Evolutionary conservation across 2,113 vertebrate genomes (phyloP), one percentile per base, ranked within the genome.

Genomic region (Calonectris borealis): DNA sequence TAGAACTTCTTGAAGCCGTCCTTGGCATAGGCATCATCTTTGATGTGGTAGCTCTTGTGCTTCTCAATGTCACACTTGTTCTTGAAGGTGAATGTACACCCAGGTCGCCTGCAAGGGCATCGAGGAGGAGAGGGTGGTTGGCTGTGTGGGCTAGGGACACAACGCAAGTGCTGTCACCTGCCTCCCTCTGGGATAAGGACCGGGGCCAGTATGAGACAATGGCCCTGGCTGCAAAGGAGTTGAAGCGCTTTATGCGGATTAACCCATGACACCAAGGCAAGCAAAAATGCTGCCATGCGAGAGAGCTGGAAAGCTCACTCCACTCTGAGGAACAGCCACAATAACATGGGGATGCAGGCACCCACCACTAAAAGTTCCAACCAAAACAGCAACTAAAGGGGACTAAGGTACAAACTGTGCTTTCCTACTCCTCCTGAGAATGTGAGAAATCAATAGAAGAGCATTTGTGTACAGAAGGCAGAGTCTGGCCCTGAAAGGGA

Each of bases 31-130:
- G 99, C 99, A 26, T 99, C 99, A 6, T 99, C 99, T 98, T 99
- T 99, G 98, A 99, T 99, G 98, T 99, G 99, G 98, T 99, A 99
- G 98, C 99, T 99, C 98, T 99, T 99, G 99, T 99, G 99, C 99
- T 99, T 99, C 98, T 99, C 99, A 36, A 99, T 99, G 98, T 99
- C 99, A 97, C 99, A 99, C 98, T 99, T 99, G 98, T 99, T 99
- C 98, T 99, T 99, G 98, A 99, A 99, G 94, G 99, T 99, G 98
- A 99, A 99, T 0, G 99, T 99, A 97, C 99, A 99, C 80, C 99
- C 99, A 1, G 99, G 99, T 58, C 99, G 99, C 98, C 99, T 99
- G 97, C 17, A 77, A 94, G 38, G 92, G 62, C 64, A 95, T 64
- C 0, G 4, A 77, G 82, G 60, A 92, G 65, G 73, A 91, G 52